These are phyloP conservation scores for Chaetodon trifascialis DNA, from an alignment of 2,113 vertebrate species.

Conservation along the genomic window DNA sequence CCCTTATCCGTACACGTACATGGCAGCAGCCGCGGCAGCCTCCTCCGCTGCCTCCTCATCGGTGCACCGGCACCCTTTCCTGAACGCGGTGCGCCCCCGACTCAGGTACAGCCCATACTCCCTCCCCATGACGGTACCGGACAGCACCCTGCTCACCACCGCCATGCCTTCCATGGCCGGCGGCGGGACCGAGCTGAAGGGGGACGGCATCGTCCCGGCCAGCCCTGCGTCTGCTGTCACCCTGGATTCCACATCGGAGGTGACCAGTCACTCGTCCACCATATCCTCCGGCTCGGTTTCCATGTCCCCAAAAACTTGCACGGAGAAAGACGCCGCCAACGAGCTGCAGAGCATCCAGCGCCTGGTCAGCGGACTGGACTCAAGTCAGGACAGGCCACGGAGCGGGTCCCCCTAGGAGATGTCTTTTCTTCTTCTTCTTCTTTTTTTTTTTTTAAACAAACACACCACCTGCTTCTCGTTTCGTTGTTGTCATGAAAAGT, in stretches of 20 bases:
- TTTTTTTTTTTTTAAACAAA: background rate
- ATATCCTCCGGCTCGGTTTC: conserved; percentile 92
- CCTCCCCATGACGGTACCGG: conserved; percentile 90
- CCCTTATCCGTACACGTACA: conserved; percentile 97
- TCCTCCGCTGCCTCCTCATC: conserved; percentile 90
- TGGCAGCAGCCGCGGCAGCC: conserved; percentile 93
- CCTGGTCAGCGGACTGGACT: conserved; percentile 95
- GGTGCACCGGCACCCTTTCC: conserved; percentile 93
- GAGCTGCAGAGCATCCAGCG: conserved; percentile 98
- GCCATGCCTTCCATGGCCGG: conserved; percentile 86
- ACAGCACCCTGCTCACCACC: conserved; percentile 90
- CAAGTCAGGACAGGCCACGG: conserved; percentile 91
- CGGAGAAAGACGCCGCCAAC: conserved; percentile 92
- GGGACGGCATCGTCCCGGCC: conserved; percentile 78
- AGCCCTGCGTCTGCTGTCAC: conserved; percentile 89
- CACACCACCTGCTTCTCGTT: conserved; percentile 53
- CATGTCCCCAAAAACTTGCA: conserved; percentile 91
- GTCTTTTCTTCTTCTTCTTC: background rate
- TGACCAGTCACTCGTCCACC: conserved; percentile 93
- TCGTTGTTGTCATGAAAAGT: conserved; percentile 59
- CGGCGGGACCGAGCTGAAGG: conserved; percentile 84
- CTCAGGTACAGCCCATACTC: conserved; percentile 97
- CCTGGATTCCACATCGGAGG: conserved; percentile 94
- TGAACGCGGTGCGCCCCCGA: conserved; percentile 92
- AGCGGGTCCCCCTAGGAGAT: conserved; percentile 89